Base-by-base conservation (phyloP, 2,888 invertebrate species). In the Priapulus caudatus region DNA sequence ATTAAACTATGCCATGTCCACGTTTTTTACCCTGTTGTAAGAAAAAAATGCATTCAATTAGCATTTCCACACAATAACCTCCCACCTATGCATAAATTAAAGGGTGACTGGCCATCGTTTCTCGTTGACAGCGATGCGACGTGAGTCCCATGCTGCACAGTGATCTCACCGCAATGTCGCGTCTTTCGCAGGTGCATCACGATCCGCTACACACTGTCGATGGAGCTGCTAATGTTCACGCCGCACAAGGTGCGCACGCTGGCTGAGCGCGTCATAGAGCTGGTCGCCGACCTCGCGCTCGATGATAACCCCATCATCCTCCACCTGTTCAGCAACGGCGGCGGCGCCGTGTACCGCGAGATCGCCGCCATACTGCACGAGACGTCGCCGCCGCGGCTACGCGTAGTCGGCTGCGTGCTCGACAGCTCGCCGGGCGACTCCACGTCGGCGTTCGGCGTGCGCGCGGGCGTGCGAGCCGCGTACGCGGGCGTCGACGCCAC, bases 81-180 rank as follows among this genome's bases (percentile, higher is more conserved):
- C n/a, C n/a, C n/a, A n/a, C n/a, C n/a, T n/a, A n/a, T n/a, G n/a
- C n/a, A n/a, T n/a, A n/a, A n/a, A n/a, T n/a, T n/a, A n/a, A n/a
- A n/a, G n/a, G n/a, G n/a, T n/a, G n/a, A n/a, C n/a, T n/a, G n/a
- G n/a, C n/a, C n/a, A n/a, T n/a, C n/a, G n/a, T n/a, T n/a, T n/a
- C n/a, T n/a, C n/a, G n/a, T n/a, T n/a, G n/a, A n/a, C 67, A 77
- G 81, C 67, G 84, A 86, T 69, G 79, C 81, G 64, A 81, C 85
- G 68, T 69, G 86, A 50, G 78, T 81, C 60, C 86, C 85, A 67
- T 86, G 86, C 71, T 82, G 84, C 46, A 79, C 81, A 61, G 81
- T 84, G 54, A 86, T 86, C 65, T 81, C 84, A 64, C 79, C 82
- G 54, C 77, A 79, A 63, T 83, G 84, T 84, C 84, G 68, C 72